Evolutionary conservation across 2,888 invertebrate species (phyloP).

Genomic region (Hipparchia semele): DNA sequence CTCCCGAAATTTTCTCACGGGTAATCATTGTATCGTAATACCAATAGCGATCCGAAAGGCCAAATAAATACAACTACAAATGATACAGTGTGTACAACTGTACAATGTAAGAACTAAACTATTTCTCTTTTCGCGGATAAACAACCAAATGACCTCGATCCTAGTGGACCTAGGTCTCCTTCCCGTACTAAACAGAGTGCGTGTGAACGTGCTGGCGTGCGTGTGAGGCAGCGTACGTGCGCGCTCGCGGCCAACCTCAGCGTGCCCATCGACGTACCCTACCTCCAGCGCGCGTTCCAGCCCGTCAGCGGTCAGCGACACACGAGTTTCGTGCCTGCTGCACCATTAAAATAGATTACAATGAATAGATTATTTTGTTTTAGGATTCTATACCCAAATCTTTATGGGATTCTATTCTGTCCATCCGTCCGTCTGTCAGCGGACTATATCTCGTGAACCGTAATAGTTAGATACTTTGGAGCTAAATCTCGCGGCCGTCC

Average conservation of each 20-base stretch:
- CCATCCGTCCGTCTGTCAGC: no score
- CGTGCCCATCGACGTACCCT: constrained; percentile 52
- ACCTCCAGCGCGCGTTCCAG: constrained; percentile 37
- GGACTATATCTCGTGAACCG: no score
- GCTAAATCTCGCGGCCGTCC: no score
- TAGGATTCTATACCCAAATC: no score
- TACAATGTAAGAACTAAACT: no score
- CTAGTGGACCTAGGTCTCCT: constrained; percentile 57
- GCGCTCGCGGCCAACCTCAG: constrained; percentile 55
- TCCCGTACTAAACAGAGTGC: constrained; percentile 50
- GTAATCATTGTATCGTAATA: constrained; percentile 61
- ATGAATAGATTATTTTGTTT: no score
- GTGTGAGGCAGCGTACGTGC: constrained; percentile 61
- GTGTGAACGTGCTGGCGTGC: constrained; percentile 62
- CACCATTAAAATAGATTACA: no score
- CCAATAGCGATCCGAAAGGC: constrained; percentile 49
- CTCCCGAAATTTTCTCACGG: constrained; percentile 66
- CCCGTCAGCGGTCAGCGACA: constrained; percentile 37
- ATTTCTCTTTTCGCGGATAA: constrained; percentile 43
- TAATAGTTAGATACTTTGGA: no score
- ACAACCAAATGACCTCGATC: constrained; percentile 58
- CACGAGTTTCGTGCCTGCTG: constrained; percentile 27
- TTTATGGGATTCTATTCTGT: no score
- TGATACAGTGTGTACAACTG: background rate
- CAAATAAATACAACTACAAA: constrained; percentile 33